phyloP scores from a whole-genome alignment of 2,797 vertebrate species.

The Sebastes oblongus region DNA sequence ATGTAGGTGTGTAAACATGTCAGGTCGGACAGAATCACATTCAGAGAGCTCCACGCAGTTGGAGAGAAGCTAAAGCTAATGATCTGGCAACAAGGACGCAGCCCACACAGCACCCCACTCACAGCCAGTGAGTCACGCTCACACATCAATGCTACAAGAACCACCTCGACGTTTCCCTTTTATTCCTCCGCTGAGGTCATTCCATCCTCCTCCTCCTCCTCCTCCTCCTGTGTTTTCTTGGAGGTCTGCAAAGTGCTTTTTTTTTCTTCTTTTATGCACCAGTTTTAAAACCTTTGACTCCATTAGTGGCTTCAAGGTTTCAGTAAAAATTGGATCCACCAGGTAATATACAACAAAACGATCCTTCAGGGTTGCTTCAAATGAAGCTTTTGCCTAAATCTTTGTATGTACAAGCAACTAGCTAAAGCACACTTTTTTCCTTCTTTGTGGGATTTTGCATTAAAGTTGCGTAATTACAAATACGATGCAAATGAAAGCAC shows the following conservation, averaged over 20 bases:
- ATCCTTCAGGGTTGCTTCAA: constrained; percentile 9
- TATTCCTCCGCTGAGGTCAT: constrained; percentile 51
- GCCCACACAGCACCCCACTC: constrained; percentile 57
- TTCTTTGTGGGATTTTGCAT: not conserved
- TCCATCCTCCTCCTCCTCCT: constrained; percentile 35
- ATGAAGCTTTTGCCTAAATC: not conserved
- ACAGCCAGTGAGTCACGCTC: constrained; percentile 64
- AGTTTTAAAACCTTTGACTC: constrained; percentile 48
- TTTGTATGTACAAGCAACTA: not conserved
- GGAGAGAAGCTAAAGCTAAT: constrained; percentile 77
- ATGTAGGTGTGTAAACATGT: constrained; percentile 81
- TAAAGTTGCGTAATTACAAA: constrained; percentile 24
- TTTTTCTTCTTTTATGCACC: constrained; percentile 37
- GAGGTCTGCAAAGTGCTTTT: constrained; percentile 68
- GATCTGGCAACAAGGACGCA: constrained; percentile 70
- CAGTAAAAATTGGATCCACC: constrained; percentile 5
- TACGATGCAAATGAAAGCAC: constrained; percentile 3
- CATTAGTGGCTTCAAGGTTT: constrained; percentile 49
- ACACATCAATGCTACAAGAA: constrained; percentile 58
- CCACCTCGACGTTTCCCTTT: constrained; percentile 40
- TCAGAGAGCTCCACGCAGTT: constrained; percentile 76
- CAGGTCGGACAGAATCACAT: constrained; percentile 79
- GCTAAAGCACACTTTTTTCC: not conserved
- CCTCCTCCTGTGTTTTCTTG: constrained; percentile 37
- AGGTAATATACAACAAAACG: not conserved